Conservation (phyloP, 2,113 vertebrate species). For the Platichthys stellatus region DNA sequence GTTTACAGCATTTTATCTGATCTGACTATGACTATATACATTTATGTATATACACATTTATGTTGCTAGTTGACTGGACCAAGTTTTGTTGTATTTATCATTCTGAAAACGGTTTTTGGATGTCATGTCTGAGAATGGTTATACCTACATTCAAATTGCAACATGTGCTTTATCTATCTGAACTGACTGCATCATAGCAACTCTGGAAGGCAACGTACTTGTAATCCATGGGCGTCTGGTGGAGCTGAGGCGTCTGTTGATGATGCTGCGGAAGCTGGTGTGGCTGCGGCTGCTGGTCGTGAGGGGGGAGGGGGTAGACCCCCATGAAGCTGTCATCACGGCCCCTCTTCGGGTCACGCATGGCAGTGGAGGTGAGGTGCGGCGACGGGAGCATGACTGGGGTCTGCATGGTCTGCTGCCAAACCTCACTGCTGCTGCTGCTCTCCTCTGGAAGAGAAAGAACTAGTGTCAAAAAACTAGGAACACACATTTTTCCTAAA, state of each 20-base stretch:
- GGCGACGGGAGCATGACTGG: constrained; percentile 97
- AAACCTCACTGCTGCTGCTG: constrained; percentile 96
- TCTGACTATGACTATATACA: background rate
- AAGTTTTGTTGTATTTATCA: background rate
- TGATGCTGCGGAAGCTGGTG: constrained; percentile 82
- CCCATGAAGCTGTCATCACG: constrained; percentile 95
- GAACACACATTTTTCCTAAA: background rate
- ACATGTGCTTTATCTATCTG: background rate
- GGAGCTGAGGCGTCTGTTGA: constrained; percentile 80
- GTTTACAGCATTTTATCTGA: background rate
- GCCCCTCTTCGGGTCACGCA: constrained; percentile 94
- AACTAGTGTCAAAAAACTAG: background rate
- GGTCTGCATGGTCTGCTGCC: constrained; percentile 94
- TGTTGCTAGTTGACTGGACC: background rate
- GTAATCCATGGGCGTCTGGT: constrained; percentile 94
- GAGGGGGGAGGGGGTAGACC: constrained; percentile 93
- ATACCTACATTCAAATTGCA: background rate
- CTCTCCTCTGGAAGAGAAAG: constrained; percentile 89
- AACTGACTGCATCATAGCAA: background rate
- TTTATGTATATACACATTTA: background rate
- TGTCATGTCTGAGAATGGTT: too few species aligned
- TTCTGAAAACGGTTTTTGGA: background rate
- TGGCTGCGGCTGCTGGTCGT: constrained; percentile 84
- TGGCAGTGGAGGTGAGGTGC: constrained; percentile 95
- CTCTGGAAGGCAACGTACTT: constrained; percentile 84